These are phyloP conservation scores for Xanthia togata DNA, from an alignment of 2,888 invertebrate species.

Conservation along the genomic window DNA sequence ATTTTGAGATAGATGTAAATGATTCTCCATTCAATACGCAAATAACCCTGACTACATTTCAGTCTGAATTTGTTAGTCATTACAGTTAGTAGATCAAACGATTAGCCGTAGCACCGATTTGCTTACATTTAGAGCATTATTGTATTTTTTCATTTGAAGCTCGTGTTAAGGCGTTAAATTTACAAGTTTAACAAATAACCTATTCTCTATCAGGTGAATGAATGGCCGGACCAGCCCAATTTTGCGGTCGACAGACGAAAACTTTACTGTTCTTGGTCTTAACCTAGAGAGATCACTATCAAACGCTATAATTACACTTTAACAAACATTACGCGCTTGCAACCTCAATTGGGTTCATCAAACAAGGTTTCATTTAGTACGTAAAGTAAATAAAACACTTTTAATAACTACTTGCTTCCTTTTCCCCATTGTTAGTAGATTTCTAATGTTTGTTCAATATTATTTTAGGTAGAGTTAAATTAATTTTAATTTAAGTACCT, in stretches of 20 bases:
- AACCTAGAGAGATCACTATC: slow-evolving; percentile 87
- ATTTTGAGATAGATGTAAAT: not conserved
- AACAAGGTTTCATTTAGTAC: slow-evolving; percentile 76
- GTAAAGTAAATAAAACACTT: slow-evolving; percentile 72
- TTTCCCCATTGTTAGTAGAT: slow-evolving; percentile 51
- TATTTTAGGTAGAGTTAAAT: slow-evolving; percentile 3
- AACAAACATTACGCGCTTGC: slow-evolving; percentile 73
- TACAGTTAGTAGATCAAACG: slow-evolving; percentile 46
- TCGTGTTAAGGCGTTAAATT: slow-evolving; percentile 24
- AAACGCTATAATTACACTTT: slow-evolving; percentile 79
- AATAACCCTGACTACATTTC: slow-evolving; percentile 26
- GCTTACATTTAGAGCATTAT: slow-evolving; percentile 14
- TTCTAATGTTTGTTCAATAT: slow-evolving; percentile 20
- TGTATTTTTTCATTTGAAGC: slow-evolving; percentile 31
- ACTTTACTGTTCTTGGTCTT: slow-evolving; percentile 79
- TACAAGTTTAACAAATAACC: slow-evolving; percentile 18
- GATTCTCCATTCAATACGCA: slow-evolving; percentile 18
- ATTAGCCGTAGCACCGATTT: slow-evolving; percentile 56
- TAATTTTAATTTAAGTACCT: slow-evolving; percentile 18
- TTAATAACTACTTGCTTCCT: slow-evolving; percentile 67
- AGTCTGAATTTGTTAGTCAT: slow-evolving; percentile 26
- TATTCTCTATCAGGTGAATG: slow-evolving; percentile 34
- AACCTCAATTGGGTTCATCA: slow-evolving; percentile 78
- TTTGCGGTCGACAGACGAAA: slow-evolving; percentile 67
- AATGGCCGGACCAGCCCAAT: slow-evolving; percentile 61